Evolutionary conservation across 1,140 invertebrate genomes (phyloP).

Genomic region (Diuraphis noxia): DNA sequence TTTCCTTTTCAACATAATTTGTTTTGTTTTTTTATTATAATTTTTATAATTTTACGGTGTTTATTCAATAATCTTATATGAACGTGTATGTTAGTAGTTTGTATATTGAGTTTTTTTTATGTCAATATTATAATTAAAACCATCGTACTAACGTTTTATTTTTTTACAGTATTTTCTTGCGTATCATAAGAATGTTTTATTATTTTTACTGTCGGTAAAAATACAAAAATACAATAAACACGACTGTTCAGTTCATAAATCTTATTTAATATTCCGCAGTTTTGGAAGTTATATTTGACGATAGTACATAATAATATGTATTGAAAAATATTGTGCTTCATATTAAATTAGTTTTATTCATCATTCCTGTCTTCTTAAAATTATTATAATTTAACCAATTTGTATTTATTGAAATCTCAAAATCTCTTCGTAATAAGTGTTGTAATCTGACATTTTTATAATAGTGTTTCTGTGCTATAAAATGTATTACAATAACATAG

Average conservation of each 20-base stretch:
- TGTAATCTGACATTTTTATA: background rate
- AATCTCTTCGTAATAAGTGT: background rate
- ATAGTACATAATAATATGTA: background rate
- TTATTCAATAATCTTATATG: background rate
- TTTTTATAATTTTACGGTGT: background rate
- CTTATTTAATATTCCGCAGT: background rate
- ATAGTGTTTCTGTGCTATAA: background rate
- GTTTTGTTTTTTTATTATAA: background rate
- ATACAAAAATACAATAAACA: background rate
- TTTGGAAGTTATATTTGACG: background rate
- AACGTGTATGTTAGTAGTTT: background rate
- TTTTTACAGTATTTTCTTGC: background rate
- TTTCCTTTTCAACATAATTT: background rate
- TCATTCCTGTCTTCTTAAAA: background rate
- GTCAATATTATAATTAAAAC: background rate
- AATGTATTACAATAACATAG: background rate
- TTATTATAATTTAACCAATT: background rate
- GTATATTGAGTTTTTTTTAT: background rate
- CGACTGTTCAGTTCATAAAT: background rate
- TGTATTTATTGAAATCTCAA: background rate
- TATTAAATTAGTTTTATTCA: background rate
- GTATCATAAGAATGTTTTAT: background rate
- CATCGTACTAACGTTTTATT: background rate
- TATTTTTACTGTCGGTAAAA: background rate
- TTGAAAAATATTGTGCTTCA: background rate